Conservation (phyloP, 2,113 vertebrate genomes). For the Bubo scandiacus region DNA sequence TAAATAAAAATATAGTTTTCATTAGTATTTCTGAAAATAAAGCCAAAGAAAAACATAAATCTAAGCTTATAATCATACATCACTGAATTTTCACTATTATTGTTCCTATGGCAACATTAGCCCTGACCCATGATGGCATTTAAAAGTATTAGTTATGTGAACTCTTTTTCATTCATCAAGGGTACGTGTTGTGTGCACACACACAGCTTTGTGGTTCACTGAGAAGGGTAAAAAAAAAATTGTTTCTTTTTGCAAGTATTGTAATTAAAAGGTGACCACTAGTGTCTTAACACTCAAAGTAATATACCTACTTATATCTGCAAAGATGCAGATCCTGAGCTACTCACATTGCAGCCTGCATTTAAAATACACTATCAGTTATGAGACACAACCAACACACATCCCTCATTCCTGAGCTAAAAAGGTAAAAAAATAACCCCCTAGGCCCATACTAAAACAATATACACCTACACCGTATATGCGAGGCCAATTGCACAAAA, state of each 20-base stretch:
- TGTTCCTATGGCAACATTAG: slow-evolving; percentile 13
- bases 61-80: not conserved
- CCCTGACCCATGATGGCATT: not conserved
- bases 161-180: not conserved
- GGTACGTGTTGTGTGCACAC: not conserved
- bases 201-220: not conserved
- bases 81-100: not conserved
- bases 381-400: not conserved
- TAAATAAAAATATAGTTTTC: not conserved
- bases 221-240: not conserved
- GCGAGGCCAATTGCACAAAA: not conserved
- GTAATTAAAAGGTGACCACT: not conserved
- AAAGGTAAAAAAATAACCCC: not conserved
- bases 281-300: not conserved
- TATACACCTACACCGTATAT: not conserved
- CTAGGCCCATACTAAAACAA: not conserved
- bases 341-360: not conserved
- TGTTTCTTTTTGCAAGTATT: not conserved
- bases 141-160: not conserved
- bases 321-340: not conserved
- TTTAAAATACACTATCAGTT: not conserved
- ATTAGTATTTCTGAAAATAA: not conserved
- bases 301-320: not conserved
- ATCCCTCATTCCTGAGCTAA: not conserved
- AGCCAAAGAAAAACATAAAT: not conserved